These are phyloP conservation scores for Papilio machaon DNA, from an alignment of 1,140 invertebrate species.

Conservation along the genomic window DNA sequence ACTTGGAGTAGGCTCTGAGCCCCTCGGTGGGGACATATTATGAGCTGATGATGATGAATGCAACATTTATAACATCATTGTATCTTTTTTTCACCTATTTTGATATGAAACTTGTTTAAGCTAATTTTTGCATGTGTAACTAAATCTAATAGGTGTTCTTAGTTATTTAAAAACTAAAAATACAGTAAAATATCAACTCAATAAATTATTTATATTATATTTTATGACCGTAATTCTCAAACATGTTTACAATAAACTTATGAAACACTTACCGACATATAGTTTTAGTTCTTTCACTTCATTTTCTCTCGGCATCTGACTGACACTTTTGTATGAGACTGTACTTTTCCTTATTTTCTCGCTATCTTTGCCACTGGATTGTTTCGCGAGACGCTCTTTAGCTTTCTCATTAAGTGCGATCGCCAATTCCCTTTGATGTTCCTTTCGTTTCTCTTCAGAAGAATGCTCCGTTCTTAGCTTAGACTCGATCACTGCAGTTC, in stretches of 20 bases:
- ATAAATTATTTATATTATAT: too few relatives aligned
- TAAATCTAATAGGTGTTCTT: too few relatives aligned
- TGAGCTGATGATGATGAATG: too few relatives aligned
- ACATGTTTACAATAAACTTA: background rate
- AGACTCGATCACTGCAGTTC: slow-evolving; percentile 97
- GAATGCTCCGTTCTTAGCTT: slow-evolving; percentile 98
- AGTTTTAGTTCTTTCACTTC: slow-evolving; percentile 97
- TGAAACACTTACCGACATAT: slow-evolving; percentile 89
- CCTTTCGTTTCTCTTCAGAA: slow-evolving; percentile 97
- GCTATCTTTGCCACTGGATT: slow-evolving; percentile 91
- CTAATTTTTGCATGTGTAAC: too few relatives aligned
- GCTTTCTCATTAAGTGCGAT: slow-evolving; percentile 96
- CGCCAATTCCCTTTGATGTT: slow-evolving; percentile 98
- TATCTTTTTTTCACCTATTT: too few relatives aligned
- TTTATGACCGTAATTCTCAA: too few relatives aligned
- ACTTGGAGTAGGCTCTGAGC: too few relatives aligned
- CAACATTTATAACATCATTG: too few relatives aligned
- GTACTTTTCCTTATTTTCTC: slow-evolving; percentile 97
- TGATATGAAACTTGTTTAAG: too few relatives aligned
- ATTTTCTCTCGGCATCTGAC: slow-evolving; percentile 95
- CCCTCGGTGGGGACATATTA: too few relatives aligned
- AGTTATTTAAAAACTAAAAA: too few relatives aligned
- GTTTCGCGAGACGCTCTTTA: slow-evolving; percentile 93
- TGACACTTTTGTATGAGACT: slow-evolving; percentile 96
- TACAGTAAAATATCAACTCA: too few relatives aligned